These are phyloP conservation scores for Pogonophryne albipinna DNA, from an alignment of 2,797 vertebrate species.

Conservation along the genomic window DNA sequence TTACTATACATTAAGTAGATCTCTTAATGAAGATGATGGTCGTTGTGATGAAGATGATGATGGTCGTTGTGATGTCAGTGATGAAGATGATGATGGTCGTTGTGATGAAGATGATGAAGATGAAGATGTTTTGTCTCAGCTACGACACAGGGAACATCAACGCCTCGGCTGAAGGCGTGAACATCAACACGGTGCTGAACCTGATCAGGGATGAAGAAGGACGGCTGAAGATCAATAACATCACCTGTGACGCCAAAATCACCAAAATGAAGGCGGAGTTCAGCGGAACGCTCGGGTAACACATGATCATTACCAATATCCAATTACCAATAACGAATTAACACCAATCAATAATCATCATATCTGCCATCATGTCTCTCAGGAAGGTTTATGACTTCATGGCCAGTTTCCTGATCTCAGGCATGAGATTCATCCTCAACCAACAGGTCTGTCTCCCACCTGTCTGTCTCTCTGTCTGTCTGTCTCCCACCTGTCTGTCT, in stretches of 20 bases:
- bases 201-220: slow-evolving; percentile 87
- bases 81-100: too few species aligned
- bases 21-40: too few species aligned
- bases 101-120: too few species aligned
- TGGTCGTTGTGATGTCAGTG: too few species aligned
- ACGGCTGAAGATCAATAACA: slow-evolving; percentile 91
- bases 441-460: slow-evolving; percentile 88
- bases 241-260: slow-evolving; percentile 90
- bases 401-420: slow-evolving; percentile 87
- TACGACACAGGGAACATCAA: slow-evolving; percentile 92
- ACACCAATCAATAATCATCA: not conserved
- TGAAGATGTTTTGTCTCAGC: slow-evolving; percentile 68
- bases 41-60: too few species aligned
- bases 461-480: too few species aligned
- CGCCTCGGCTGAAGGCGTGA: slow-evolving; percentile 91
- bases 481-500: not conserved
- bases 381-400: slow-evolving; percentile 93
- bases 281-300: slow-evolving; percentile 91
- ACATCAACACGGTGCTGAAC: slow-evolving; percentile 88
- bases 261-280: slow-evolving; percentile 89
- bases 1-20: too few species aligned
- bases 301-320: not conserved
- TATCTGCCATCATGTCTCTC: slow-evolving; percentile 12
- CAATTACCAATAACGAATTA: too few species aligned
- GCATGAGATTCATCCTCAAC: slow-evolving; percentile 93